Percentiles rank a stretch among this genome's conserved stretches.
phyloP scores from a whole-genome alignment of 2,888 invertebrate species.

The Temnothorax ravouxi region DNA sequence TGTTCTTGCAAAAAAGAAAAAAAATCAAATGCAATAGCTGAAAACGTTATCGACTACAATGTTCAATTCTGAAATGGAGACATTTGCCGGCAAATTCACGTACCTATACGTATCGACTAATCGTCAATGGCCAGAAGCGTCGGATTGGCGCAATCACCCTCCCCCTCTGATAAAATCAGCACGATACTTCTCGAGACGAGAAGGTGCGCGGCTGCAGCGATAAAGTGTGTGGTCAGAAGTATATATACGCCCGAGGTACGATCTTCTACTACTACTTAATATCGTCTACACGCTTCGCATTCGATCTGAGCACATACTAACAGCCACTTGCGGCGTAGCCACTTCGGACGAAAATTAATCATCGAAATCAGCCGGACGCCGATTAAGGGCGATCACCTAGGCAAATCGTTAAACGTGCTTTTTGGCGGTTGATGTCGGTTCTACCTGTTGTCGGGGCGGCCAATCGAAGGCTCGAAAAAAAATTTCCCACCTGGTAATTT shows the following conservation, averaged over 20 bases:
- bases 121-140: slow-evolving; percentile 63
- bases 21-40: background rate
- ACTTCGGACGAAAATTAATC: slow-evolving; percentile 67
- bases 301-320: slow-evolving; percentile 75
- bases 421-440: slow-evolving; percentile 41
- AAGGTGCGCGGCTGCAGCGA: slow-evolving; percentile 16
- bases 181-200: slow-evolving; percentile 63
- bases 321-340: slow-evolving; percentile 72
- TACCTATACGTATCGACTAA: slow-evolving; percentile 58
- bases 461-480: slow-evolving; percentile 54
- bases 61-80: slow-evolving; percentile 25
- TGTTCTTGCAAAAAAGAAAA: background rate
- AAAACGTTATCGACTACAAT: background rate
- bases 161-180: slow-evolving; percentile 48
- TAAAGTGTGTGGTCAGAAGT: slow-evolving; percentile 44
- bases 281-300: slow-evolving; percentile 49
- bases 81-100: slow-evolving; percentile 23
- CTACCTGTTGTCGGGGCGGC: slow-evolving; percentile 48
- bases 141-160: slow-evolving; percentile 52
- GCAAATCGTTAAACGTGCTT: slow-evolving; percentile 55
- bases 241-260: slow-evolving; percentile 56
- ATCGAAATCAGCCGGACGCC: slow-evolving; percentile 71
- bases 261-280: slow-evolving; percentile 64
- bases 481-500: slow-evolving; percentile 63
- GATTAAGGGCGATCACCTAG: slow-evolving; percentile 66